phyloP scores from a whole-genome alignment of 2,113 vertebrate genomes.

The Excalfactoria chinensis region DNA sequence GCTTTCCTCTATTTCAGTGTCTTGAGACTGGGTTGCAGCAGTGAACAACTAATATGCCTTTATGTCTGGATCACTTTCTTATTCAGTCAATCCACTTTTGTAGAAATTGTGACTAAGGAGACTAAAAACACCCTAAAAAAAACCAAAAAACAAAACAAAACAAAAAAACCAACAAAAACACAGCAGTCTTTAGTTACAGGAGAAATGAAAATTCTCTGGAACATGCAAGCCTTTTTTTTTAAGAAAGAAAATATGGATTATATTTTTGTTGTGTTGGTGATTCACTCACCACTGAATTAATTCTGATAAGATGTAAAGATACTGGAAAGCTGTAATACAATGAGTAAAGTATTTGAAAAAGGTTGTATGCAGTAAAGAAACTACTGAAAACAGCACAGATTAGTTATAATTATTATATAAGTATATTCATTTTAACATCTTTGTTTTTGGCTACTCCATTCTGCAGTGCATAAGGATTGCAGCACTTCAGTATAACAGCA shows the following conservation, averaged over 20 bases:
- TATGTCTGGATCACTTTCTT: background rate
- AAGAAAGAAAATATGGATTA: background rate
- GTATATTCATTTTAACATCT: background rate
- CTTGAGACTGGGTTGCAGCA: background rate
- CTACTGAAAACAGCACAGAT: background rate
- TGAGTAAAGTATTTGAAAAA: background rate
- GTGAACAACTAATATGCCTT: background rate
- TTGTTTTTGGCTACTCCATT: background rate
- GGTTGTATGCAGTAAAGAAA: background rate
- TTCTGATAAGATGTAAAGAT: background rate
- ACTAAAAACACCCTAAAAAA: slow-evolving; percentile 9
- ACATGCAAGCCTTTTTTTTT: background rate
- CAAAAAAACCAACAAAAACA: too few relatives aligned
- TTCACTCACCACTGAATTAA: background rate
- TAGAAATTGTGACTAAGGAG: background rate
- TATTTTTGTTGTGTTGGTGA: background rate
- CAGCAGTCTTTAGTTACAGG: background rate
- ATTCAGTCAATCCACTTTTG: background rate
- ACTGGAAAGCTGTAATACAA: background rate
- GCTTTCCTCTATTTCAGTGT: background rate
- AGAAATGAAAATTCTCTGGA: background rate
- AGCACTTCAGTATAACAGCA: background rate
- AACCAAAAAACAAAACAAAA: too few relatives aligned
- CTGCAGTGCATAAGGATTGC: background rate
- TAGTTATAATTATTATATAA: background rate